phyloP scores from a whole-genome alignment of 1,140 invertebrate genomes.

The Drosophila bocki region DNA sequence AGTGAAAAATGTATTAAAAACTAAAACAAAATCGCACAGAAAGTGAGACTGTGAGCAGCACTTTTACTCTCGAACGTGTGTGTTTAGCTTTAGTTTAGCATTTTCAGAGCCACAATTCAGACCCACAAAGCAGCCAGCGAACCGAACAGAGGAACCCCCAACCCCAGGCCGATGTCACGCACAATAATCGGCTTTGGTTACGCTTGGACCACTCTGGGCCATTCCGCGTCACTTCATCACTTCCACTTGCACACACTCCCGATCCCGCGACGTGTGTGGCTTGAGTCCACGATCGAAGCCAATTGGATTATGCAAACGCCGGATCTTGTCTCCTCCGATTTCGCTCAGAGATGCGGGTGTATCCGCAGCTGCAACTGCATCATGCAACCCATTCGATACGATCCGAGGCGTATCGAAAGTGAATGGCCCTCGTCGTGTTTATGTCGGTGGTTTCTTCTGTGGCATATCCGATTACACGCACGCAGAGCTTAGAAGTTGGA shows the following conservation, averaged over 20 bases:
- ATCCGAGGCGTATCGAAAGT: constrained; percentile 30
- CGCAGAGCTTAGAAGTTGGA: constrained; percentile 24
- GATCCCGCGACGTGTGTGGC: constrained; percentile 17
- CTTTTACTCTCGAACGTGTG: constrained; percentile 68
- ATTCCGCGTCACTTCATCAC: constrained; percentile 11
- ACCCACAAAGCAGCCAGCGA: constrained; percentile 27
- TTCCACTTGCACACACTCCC: constrained; percentile 5
- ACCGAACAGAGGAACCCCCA: constrained; percentile 17
- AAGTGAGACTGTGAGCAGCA: constrained; percentile 58
- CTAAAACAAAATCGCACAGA: constrained; percentile 16
- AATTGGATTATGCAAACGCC: constrained; percentile 40
- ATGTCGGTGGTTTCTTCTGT: constrained; percentile 5
- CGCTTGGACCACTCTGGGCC: constrained; percentile 23
- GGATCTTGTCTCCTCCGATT: constrained; percentile 33
- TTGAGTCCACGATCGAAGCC: constrained; percentile 23
- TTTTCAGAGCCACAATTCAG: constrained; percentile 21
- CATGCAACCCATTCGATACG: constrained; percentile 3
- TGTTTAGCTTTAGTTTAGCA: constrained; percentile 54
- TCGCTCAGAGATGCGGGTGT: constrained; percentile 35
- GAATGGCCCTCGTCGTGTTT: constrained; percentile 15
- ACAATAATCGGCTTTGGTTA: constrained; percentile 51
- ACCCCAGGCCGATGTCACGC: constrained; percentile 36
- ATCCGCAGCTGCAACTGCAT: background rate
- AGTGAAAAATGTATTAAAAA: constrained; percentile 3
- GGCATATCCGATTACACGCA: constrained; percentile 57